Conservation (phyloP, 2,113 vertebrate species). For the Entomyzon cyanotis region DNA sequence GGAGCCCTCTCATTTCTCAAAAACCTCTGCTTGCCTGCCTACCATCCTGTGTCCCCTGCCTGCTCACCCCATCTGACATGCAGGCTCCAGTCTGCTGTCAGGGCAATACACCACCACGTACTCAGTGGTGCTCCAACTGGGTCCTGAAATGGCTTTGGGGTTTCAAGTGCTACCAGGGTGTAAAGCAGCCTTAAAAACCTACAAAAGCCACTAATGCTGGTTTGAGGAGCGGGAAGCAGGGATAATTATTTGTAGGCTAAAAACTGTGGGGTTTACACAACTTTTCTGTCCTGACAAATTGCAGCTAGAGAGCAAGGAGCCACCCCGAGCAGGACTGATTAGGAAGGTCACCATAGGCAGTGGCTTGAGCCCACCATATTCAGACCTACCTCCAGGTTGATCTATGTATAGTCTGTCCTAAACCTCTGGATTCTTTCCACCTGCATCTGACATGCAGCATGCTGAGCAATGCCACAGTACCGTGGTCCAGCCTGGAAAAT, state of each 20-base stretch:
- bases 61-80: background rate
- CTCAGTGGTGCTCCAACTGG: rapidly evolving
- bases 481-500: rapidly evolving
- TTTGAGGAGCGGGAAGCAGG: background rate
- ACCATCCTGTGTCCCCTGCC: rapidly evolving
- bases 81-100: background rate
- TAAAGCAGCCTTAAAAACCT: background rate
- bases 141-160: background rate
- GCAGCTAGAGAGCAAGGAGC: background rate
- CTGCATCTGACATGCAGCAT: background rate
- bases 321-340: background rate
- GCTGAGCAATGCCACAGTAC: background rate
- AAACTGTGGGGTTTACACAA: background rate
- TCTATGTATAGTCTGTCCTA: rapidly evolving
- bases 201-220: background rate
- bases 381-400: background rate
- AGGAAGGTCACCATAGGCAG: background rate
- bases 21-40: background rate
- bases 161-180: background rate
- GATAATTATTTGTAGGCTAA: background rate
- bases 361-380: background rate
- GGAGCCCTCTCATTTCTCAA: background rate
- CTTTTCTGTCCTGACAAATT: background rate
- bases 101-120: rapidly evolving
- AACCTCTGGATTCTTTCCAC: background rate